Percentiles rank a stretch among this genome's conserved stretches.
Evolutionary conservation across 2,113 vertebrate genomes (phyloP).

Genomic region (Trichechus manatus): DNA sequence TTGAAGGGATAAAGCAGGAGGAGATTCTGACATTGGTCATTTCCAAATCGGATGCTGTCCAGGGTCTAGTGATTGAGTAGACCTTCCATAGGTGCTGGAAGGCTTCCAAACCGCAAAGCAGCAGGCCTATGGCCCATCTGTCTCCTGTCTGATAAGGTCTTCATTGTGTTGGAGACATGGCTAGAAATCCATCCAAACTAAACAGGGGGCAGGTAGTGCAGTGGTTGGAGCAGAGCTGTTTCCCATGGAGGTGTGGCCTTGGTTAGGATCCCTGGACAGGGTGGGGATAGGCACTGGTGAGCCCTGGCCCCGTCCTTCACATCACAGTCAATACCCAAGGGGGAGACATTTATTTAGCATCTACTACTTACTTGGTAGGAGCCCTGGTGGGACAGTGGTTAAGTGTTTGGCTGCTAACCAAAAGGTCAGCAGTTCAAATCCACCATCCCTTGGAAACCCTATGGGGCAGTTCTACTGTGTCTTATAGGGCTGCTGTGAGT

Average conservation of each 20-base stretch:
- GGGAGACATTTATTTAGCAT: not conserved
- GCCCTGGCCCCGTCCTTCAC: not conserved
- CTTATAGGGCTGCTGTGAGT: too few species aligned
- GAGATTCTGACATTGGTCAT: not conserved
- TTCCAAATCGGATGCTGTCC: not conserved
- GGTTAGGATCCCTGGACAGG: not conserved
- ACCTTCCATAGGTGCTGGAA: too few species aligned
- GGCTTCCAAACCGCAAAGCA: not conserved
- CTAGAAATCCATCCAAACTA: not conserved
- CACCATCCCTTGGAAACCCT: too few species aligned
- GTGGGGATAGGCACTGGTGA: not conserved
- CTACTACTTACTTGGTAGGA: too few species aligned
- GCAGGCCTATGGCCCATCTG: not conserved
- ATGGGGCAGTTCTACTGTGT: too few species aligned
- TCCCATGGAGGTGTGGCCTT: not conserved
- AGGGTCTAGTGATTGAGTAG: rapidly evolving
- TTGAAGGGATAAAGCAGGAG: not conserved
- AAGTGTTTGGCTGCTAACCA: too few species aligned
- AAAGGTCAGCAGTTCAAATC: too few species aligned
- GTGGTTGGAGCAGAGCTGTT: not conserved
- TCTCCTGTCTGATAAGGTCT: not conserved
- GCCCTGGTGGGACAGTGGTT: too few species aligned
- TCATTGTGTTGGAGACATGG: rapidly evolving
- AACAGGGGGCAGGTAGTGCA: not conserved
- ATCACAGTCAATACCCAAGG: not conserved